These are phyloP conservation scores for Ascaphus truei DNA, from an alignment of 2,113 vertebrate genomes.

Conservation along the genomic window DNA sequence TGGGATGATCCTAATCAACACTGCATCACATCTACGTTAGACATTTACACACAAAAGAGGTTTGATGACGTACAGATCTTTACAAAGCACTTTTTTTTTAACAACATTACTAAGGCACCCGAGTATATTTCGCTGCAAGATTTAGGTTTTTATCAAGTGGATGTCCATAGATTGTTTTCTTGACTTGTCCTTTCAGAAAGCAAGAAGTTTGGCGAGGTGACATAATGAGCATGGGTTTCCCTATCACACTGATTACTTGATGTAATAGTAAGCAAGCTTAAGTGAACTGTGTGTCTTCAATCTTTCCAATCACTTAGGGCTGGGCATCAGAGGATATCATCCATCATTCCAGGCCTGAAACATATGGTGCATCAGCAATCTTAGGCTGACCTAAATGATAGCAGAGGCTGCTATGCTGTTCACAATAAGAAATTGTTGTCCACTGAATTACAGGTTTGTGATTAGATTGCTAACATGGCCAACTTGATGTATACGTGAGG, in stretches of 20 bases:
- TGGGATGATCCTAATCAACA: no score
- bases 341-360: slow-evolving; percentile 83
- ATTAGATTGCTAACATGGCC: slow-evolving; percentile 69
- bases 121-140: no score
- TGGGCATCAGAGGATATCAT: slow-evolving; percentile 79
- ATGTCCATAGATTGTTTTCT: neutral
- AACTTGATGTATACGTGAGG: slow-evolving; percentile 66
- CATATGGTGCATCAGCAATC: slow-evolving; percentile 84
- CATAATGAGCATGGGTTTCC: slow-evolving; percentile 63
- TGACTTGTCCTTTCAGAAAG: slow-evolving; percentile 51
- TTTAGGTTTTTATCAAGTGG: neutral
- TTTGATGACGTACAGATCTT: no score
- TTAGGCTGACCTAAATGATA: slow-evolving; percentile 67
- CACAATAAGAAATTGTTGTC: slow-evolving; percentile 71
- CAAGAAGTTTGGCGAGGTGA: slow-evolving; percentile 49
- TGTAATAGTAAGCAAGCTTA: slow-evolving; percentile 80
- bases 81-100: no score
- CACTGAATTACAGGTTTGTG: slow-evolving; percentile 72
- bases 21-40: no score
- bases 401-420: slow-evolving; percentile 62
- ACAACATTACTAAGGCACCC: no score
- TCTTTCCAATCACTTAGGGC: slow-evolving; percentile 91
- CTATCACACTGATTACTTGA: slow-evolving; percentile 80
- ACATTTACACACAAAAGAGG: no score
- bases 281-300: slow-evolving; percentile 91